Evolutionary conservation across 2,797 vertebrate species (phyloP), one percentile per base, ranked within the genome.

Genomic region (Chaetodon trifasciatus): DNA sequence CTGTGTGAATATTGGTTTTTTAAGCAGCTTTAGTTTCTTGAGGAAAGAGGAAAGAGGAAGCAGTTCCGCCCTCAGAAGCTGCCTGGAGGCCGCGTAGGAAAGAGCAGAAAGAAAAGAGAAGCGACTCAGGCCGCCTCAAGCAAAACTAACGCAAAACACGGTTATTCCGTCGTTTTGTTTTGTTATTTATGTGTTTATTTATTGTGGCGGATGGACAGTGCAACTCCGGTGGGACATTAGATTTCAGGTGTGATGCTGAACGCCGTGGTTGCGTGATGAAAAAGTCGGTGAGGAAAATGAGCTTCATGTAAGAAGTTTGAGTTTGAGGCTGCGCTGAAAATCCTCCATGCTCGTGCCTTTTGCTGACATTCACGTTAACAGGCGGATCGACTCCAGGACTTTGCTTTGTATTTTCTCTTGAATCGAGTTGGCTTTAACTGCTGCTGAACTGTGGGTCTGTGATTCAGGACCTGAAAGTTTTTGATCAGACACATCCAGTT

Each of bases 21-120:
- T 17, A 56, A n/a, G 56, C 52, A 17, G 24, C 58, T 57, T 24
- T 6, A 56, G 62, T 81, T 65, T 83, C 24, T 71, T 44, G 62
- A 74, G 81, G 69, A 74, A 65, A 77, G 55, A 82, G 77, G 70
- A 78, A 92, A 90, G 89, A 89, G 88, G 89, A 92, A 92, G 79
- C 85, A 78, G 92, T 81, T 88, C 92, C 92, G 86, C 89, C 92
- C 90, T 81, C 69, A 21, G 64, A n/a, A 74, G 62, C 80, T 19
- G 70, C 49, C 39, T 4, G 61, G 1, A 83, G 85, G 80, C 81
- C 80, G 70, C 75, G 50, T 24, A 71, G 62, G 1, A 49, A 32
- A 24, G 37, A 62, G 65, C 12, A 39, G 37, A 66, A 69, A 61
- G n/a, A 11, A 61, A 42, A 75, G 63, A 16, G 35, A 23, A 24